A percentile compares a stretch with the other conserved stretches of the same genome.
These are phyloP conservation scores for Melinaea menophilus DNA, from an alignment of 2,888 invertebrate species.

Conservation along the genomic window DNA sequence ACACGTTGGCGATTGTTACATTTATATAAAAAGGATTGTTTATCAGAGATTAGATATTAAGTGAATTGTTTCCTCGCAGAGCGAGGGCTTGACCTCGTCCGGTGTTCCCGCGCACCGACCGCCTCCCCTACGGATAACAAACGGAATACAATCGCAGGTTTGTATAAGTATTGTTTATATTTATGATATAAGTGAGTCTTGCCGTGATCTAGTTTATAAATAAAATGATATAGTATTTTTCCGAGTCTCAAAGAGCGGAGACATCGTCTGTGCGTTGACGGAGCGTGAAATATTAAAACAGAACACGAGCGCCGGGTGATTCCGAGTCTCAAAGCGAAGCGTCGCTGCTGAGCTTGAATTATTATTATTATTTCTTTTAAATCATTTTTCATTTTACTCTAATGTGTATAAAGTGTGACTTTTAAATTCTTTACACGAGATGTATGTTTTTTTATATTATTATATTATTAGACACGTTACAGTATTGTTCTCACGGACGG, in stretches of 20 bases:
- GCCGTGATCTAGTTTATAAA: conserved; percentile 14
- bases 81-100: conserved; percentile 57
- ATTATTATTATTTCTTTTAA: conserved; percentile 2
- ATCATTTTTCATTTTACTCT: no score
- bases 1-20: conserved; percentile 14
- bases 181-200: background rate
- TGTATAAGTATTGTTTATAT: conserved; percentile 26
- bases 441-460: background rate
- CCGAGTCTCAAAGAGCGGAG: conserved; percentile 18
- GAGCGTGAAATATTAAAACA: conserved; percentile 16
- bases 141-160: conserved; percentile 68
- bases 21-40: background rate
- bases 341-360: background rate
- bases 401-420: no score
- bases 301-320: background rate
- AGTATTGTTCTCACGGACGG: background rate
- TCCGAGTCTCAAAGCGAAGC: background rate
- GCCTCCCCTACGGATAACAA: conserved; percentile 66
- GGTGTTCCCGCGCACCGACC: conserved; percentile 60
- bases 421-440: no score
- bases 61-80: conserved; percentile 43
- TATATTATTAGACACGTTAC: background rate
- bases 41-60: background rate
- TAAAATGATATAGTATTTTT: conserved; percentile 15
- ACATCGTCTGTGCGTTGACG: conserved; percentile 17